These are phyloP conservation scores for Bombus fervidus DNA, from an alignment of 1,140 invertebrate genomes.

Conservation along the genomic window DNA sequence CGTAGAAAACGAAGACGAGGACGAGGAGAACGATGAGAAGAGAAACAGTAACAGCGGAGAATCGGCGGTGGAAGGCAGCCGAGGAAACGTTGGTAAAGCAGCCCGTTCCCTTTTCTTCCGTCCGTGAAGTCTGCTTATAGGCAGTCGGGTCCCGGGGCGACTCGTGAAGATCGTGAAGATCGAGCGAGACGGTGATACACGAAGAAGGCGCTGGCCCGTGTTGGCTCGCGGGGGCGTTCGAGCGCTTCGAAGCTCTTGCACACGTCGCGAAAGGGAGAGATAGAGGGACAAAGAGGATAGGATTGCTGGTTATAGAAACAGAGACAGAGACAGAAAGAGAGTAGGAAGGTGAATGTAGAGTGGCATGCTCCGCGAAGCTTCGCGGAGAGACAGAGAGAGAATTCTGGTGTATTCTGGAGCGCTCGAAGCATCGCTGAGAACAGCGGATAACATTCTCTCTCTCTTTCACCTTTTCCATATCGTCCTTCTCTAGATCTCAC, in stretches of 20 bases:
- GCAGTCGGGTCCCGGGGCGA: conserved; percentile 65
- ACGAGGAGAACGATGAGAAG: not conserved
- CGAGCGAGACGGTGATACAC: conserved; percentile 66
- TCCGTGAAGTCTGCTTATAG: conserved; percentile 64
- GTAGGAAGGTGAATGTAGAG: conserved; percentile 51
- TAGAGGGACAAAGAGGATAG: conserved; percentile 1
- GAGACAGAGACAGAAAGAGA: not conserved
- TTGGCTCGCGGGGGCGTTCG: conserved; percentile 73
- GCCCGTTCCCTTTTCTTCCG: conserved; percentile 45
- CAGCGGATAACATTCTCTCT: conserved; percentile 58
- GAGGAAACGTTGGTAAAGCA: conserved; percentile 36
- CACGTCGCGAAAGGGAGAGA: conserved; percentile 45
- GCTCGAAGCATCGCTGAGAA: conserved; percentile 68
- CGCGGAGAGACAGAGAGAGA: conserved; percentile 53
- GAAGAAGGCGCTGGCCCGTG: conserved; percentile 65
- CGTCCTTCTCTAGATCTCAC: conserved; percentile 2
- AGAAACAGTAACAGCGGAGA: not conserved
- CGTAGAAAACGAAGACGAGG: not conserved
- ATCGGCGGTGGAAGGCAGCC: not conserved
- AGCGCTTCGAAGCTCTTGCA: conserved; percentile 65
- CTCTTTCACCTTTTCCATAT: conserved; percentile 24
- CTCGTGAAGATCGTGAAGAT: conserved; percentile 75
- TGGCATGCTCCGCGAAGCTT: conserved; percentile 19
- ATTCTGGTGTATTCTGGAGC: conserved; percentile 4
- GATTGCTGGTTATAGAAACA: not conserved